Base-by-base conservation (phyloP, 2,113 vertebrate genomes). In the Thryonomys swinderianus region DNA sequence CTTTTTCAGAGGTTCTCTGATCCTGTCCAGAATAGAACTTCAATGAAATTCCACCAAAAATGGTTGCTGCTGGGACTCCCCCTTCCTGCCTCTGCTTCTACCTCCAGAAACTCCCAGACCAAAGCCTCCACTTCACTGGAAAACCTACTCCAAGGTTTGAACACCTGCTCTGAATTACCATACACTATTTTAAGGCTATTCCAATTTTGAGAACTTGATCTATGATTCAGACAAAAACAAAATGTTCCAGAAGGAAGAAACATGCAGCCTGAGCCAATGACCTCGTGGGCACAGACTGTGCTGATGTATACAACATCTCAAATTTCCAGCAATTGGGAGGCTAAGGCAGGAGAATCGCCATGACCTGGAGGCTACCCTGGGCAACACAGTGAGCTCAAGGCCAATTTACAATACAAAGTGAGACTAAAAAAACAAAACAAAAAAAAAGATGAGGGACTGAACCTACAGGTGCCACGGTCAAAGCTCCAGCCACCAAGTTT, bases 161-260 rank as follows among this genome's bases (percentile, higher is more conserved):
- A 18, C 18, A 64, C 18, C 27, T 85, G 34, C 40, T 82, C 34
- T 17, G 2, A 90, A 62, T 32, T 53, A 71, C 21, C n/a, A 42
- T 3, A 55, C 7, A 48, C 32, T 64, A 62, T 25, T 45, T 25
- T 48, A 81, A 78, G 18, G 17, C 34, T 37, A 67, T 40, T 66
- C 17, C n/a, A 59, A 40, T 25, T 85, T 45, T 40, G 40, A 83
- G 62, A 93, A 82, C 42, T 67, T 34, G 21, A 27, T 61, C 61
- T 67, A 82, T n/a, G 76, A 94, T 34, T 59, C 85, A 74, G 23
- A 87, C 40, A 88, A 85, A 80, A 86, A 21, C 67, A 93, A n/a
- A n/a, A n/a, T n/a, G n/a, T 81, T 66, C 45, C 84, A 83, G 20
- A 0, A 83, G 67, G 45, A 67, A 74, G 51, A 81, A 76, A 93